Percentiles rank a stretch among this genome's conserved stretches.
Evolutionary conservation across 1,140 invertebrate species (phyloP).

Genomic region (Trichoplusia ni): DNA sequence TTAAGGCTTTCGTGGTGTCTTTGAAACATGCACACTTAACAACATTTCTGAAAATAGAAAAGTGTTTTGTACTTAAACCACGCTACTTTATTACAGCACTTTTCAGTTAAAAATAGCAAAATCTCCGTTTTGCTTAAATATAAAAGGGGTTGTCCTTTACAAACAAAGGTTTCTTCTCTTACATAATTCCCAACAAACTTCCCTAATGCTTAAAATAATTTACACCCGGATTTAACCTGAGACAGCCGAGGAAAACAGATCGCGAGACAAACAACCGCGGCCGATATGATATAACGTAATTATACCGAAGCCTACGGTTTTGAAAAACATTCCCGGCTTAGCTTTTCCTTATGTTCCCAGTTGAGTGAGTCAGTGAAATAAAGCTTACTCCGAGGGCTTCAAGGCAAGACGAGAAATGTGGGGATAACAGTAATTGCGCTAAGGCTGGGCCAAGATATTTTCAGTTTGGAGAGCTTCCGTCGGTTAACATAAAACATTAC

Average conservation of each 20-base stretch:
- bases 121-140: too few species aligned
- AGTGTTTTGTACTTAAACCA: too few species aligned
- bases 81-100: too few species aligned
- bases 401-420: neutral
- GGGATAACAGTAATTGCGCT: slow-evolving; percentile 8
- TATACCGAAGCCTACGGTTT: neutral
- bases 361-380: slow-evolving; percentile 10
- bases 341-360: slow-evolving; percentile 1
- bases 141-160: too few species aligned
- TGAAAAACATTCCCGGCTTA: neutral
- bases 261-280: neutral
- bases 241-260: neutral
- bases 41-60: too few species aligned
- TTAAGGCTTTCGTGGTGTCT: too few species aligned
- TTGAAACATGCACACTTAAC: too few species aligned
- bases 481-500: slow-evolving; percentile 8
- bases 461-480: neutral
- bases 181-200: too few species aligned
- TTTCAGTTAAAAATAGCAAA: too few species aligned
- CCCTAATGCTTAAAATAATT: neutral
- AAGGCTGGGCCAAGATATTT: slow-evolving; percentile 19
- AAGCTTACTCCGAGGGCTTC: neutral
- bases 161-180: too few species aligned
- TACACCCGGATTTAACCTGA: neutral
- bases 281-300: slow-evolving; percentile 3